These are phyloP conservation scores for Hylia prasina DNA, from an alignment of 2,113 vertebrate genomes.

Conservation along the genomic window DNA sequence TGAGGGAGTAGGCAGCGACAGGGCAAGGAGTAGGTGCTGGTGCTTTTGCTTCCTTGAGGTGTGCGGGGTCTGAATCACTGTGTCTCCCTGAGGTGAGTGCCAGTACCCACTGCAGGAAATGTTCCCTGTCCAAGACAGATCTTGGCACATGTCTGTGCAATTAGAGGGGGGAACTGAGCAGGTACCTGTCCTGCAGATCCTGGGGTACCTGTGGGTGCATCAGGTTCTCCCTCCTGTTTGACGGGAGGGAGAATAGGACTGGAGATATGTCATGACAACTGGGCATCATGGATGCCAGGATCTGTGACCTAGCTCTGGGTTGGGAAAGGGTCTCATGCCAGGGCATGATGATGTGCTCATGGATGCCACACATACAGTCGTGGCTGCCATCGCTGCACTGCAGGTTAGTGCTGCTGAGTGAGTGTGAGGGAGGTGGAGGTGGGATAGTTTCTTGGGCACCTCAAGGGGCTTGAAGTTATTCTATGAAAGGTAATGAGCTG, in stretches of 20 bases:
- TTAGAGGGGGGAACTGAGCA: not conserved
- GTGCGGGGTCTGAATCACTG: accelerated
- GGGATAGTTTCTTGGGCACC: constrained; percentile 19
- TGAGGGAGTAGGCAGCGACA: not conserved
- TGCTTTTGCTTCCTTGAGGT: not conserved
- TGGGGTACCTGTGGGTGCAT: not conserved
- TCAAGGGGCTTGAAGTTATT: not conserved
- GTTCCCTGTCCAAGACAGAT: not conserved
- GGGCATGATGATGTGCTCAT: accelerated
- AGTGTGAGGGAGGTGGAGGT: not conserved
- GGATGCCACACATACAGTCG: not conserved
- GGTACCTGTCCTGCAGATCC: not conserved
- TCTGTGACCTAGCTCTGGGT: not conserved
- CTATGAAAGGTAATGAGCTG: constrained; percentile 14
- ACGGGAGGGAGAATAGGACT: not conserved
- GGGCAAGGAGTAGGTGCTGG: accelerated
- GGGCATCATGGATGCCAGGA: not conserved
- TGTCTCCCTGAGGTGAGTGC: accelerated
- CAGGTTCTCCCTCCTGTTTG: accelerated
- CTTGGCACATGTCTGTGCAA: accelerated
- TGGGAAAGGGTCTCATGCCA: not conserved
- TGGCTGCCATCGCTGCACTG: accelerated
- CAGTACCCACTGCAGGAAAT: not conserved
- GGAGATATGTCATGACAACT: accelerated
- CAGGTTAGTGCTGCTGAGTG: not conserved